Conservation (phyloP, 1,140 invertebrate species). For the Conus betulinus region DNA sequence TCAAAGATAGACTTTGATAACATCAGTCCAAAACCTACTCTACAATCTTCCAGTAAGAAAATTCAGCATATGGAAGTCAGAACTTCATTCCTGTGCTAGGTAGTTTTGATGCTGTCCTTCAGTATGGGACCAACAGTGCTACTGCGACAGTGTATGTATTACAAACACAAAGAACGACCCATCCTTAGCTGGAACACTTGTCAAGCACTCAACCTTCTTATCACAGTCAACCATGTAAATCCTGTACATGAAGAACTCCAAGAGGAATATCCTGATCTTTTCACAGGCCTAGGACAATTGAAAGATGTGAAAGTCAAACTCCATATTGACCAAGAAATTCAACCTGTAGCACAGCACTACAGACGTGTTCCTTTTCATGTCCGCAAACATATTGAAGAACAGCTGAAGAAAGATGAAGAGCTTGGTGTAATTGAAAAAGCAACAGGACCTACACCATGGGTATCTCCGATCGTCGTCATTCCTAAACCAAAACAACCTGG, state of each 20-base stretch:
- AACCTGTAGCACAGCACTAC: no score
- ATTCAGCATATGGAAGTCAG: neutral
- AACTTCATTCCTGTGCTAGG: neutral
- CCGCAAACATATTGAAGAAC: no score
- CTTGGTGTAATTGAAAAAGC: no score
- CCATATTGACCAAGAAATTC: no score
- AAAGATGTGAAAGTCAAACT: no score
- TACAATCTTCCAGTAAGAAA: neutral
- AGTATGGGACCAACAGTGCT: neutral
- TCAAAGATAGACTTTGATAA: no score
- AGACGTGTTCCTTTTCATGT: no score
- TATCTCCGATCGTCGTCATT: constrained; percentile 30
- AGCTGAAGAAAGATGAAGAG: no score
- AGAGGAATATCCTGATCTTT: no score
- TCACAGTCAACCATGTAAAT: no score
- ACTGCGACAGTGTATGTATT: constrained; percentile 8
- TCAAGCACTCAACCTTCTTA: neutral
- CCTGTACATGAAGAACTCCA: no score
- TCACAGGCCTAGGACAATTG: no score
- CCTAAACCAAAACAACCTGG: constrained; percentile 36
- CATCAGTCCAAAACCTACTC: neutral
- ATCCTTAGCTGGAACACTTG: constrained; percentile 12
- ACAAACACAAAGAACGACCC: neutral
- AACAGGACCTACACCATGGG: constrained; percentile 39
- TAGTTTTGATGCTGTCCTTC: neutral